A percentile compares a stretch with the other conserved stretches of the same genome.
Evolutionary conservation across 2,113 vertebrate genomes (phyloP).

Genomic region (Nicator chloris): DNA sequence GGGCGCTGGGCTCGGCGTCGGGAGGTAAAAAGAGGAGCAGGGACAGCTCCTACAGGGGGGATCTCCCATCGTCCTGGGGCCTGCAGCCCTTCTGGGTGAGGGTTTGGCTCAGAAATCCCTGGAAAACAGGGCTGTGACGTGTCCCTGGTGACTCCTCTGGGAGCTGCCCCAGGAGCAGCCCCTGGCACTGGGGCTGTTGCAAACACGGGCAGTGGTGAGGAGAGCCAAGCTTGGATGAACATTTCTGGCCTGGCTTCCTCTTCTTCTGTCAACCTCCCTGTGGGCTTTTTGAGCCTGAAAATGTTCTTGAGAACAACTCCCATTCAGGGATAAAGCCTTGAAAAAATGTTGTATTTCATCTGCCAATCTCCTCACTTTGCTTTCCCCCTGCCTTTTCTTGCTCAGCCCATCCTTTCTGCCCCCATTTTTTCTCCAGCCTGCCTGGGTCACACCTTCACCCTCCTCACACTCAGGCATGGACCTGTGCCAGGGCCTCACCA

Average conservation of each 20-base stretch:
- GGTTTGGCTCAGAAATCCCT: background rate
- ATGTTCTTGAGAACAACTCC: accelerated
- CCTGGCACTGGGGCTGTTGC: background rate
- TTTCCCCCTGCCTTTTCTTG: background rate
- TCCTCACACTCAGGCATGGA: background rate
- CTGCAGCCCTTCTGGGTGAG: background rate
- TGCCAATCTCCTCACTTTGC: background rate
- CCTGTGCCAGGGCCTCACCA: background rate
- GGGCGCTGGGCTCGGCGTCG: conserved; percentile 75
- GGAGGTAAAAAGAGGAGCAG: conserved; percentile 81
- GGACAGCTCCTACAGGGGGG: background rate
- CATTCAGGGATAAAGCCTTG: background rate
- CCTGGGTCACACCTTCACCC: background rate
- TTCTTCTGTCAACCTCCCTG: background rate
- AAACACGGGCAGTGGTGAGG: accelerated
- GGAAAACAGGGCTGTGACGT: accelerated
- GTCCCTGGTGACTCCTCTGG: background rate
- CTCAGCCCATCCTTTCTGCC: background rate
- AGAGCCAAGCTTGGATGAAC: background rate
- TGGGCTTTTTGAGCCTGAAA: background rate
- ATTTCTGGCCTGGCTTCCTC: background rate
- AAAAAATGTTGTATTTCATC: background rate
- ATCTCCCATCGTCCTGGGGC: background rate
- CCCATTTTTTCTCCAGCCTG: background rate
- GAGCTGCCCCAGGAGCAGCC: background rate